Base-by-base conservation (phyloP, 2,888 invertebrate species). In the Pachliopta kotzebuea region DNA sequence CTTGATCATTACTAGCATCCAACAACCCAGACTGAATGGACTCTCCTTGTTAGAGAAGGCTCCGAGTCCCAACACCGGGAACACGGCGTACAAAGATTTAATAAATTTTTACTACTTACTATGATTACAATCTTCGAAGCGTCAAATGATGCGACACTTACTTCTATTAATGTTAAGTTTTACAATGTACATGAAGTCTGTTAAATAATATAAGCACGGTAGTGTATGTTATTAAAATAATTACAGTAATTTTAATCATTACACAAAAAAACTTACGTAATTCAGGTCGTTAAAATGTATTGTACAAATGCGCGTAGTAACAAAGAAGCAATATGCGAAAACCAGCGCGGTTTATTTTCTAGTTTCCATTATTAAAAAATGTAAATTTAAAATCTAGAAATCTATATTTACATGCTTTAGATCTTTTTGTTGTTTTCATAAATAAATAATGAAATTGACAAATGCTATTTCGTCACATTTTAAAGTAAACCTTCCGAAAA, bases 201-300 rank as follows among this genome's bases (percentile, higher is more conserved):
- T 37, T 37, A 37, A n/a, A n/a, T 55, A 31, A 31, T 31, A 55
- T n/a, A 31, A 31, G 20, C 29, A 21, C 14, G 52, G 20, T 21
- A 52, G n/a, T 52, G 23, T n/a, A 54, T 54, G 9, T 54, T 24
- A 9, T 26, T 9, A n/a, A 54, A 8, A 54, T 37, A 49, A 58
- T 53, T 42, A 20, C 42, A 42, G 37, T 37, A 37, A 37, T 37
- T 37, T 11, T 37, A 37, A 53, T 26, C 37, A 63, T 63, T 18
- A 63, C 42, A 20, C 3, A 56, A 57, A 62, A 58, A 63, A 54
- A 26, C 11, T 42, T 20, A 49, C 24, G 20, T n/a, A 55, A 21
- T 20, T 42, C 18, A 29, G 24, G 45, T 64, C 59, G 50, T 64
- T 64, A 64, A 64, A 64, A 60, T 50, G 49, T 63, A 55, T 9